Base-by-base conservation (phyloP, 2,113 vertebrate species). In the Corythaeola cristata region DNA sequence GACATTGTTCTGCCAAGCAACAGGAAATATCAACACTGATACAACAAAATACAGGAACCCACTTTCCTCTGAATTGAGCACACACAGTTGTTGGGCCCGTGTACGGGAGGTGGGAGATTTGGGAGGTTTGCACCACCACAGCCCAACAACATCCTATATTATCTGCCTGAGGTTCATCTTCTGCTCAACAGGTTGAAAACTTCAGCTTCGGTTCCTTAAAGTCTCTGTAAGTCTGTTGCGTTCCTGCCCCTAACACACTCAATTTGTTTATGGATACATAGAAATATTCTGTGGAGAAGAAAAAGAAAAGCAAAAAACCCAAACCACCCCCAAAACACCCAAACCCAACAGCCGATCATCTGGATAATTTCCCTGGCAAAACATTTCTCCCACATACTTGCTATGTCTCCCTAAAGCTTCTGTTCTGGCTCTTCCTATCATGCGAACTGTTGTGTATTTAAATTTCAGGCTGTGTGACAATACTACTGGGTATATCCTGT, bases 401-500 rank as follows among this genome's bases (percentile, higher is more conserved):
- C 47, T 75, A 6, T 1, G 1, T 24, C 45, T 68, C 39, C 80
- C 90, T 30, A 20, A 58, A 79, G 52, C 39, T 16, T 37, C 67
- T 2, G 1, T 5, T 63, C 75, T 5, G 24, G 27, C 67, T 64
- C 76, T 90, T 75, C 74, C 71, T 74, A 44, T 8, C 5, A 14
- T 13, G 50, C 18, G 47, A 68, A 16, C 27, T n/a, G 82, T 3
- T 35, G 74, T 37, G 68, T 44, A 64, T 88, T 96, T 88, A 39
- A 89, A 82, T 82, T 41, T 30, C 88, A 89, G 90, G 4, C 89
- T 18, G 32, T n/a, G 86, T 86, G 82, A 69, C 86, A 92, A 84
- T 33, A 67, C 93, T 58, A 4, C 88, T 64, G 94, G 92, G 71
- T 27, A 82, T 90, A 87, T 82, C 72, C 85, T 71, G 79, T 35